phyloP scores from a whole-genome alignment of 2,113 vertebrate species.

The Megalops atlanticus region DNA sequence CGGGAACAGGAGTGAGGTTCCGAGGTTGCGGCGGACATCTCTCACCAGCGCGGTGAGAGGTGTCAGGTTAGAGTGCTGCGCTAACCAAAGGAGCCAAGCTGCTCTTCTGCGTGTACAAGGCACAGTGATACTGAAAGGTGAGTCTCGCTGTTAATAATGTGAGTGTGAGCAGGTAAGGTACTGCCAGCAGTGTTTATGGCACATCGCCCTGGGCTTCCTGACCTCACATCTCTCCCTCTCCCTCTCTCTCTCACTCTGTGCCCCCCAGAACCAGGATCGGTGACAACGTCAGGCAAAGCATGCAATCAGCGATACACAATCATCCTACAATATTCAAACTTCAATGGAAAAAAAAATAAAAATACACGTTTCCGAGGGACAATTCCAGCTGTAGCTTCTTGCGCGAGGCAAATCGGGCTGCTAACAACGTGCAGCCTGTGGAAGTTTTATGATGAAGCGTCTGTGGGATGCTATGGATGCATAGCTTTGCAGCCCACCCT shows the following conservation, averaged over 20 bases:
- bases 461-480: not conserved
- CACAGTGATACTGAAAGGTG: constrained; percentile 27
- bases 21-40: not conserved
- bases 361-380: not conserved
- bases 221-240: not conserved
- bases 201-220: not conserved
- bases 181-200: constrained; percentile 39
- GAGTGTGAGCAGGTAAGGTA: constrained; percentile 35
- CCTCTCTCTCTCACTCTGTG: not conserved
- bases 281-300: not conserved
- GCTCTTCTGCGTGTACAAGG: constrained; percentile 31
- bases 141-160: constrained; percentile 54
- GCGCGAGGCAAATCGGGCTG: not conserved
- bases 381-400: not conserved
- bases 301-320: constrained; percentile 8
- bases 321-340: not conserved
- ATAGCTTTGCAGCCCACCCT: not conserved
- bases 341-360: not conserved
- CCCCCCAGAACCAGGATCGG: not conserved
- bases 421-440: too few relatives aligned
- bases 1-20: not conserved
- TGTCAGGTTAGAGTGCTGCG: not conserved
- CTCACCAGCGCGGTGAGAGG: not conserved
- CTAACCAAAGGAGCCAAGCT: not conserved
- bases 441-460: not conserved